Conservation (phyloP, 2,888 invertebrate genomes). For the Callyntrura sp. region DNA sequence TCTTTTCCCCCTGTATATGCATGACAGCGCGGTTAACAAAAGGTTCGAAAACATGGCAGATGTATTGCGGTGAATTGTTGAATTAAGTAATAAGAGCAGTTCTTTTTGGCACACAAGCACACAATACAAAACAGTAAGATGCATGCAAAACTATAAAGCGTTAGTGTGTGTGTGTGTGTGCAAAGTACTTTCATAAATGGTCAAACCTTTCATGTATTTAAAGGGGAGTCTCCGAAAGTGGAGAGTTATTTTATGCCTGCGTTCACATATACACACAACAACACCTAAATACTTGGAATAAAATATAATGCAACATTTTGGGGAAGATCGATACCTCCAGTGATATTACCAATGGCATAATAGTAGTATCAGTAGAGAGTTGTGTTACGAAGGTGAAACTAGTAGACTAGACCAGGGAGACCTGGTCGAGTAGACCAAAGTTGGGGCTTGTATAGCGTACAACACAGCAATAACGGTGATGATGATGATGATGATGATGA, state of each 20-base stretch:
- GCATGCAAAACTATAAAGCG: neutral
- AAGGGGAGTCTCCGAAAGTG: neutral
- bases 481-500: too few relatives aligned
- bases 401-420: neutral
- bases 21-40: too few relatives aligned
- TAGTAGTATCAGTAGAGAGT: neutral
- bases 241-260: constrained; percentile 55
- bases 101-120: constrained; percentile 30
- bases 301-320: neutral
- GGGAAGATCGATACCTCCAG: constrained; percentile 64
- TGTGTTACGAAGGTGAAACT: constrained; percentile 8
- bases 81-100: neutral
- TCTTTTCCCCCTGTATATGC: too few relatives aligned
- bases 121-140: neutral
- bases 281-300: too few relatives aligned
- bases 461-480: too few relatives aligned
- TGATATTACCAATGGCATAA: too few relatives aligned
- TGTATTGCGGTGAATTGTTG: constrained; percentile 1
- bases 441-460: too few relatives aligned
- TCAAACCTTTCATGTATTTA: neutral
- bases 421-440: too few relatives aligned
- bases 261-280: too few relatives aligned
- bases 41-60: neutral
- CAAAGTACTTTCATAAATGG: neutral
- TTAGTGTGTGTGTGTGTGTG: constrained; percentile 33